These are phyloP conservation scores for Mastigias papua DNA, from an alignment of 30 jellyfish, hydroid and myxozoan genomes.

Conservation along the genomic window DNA sequence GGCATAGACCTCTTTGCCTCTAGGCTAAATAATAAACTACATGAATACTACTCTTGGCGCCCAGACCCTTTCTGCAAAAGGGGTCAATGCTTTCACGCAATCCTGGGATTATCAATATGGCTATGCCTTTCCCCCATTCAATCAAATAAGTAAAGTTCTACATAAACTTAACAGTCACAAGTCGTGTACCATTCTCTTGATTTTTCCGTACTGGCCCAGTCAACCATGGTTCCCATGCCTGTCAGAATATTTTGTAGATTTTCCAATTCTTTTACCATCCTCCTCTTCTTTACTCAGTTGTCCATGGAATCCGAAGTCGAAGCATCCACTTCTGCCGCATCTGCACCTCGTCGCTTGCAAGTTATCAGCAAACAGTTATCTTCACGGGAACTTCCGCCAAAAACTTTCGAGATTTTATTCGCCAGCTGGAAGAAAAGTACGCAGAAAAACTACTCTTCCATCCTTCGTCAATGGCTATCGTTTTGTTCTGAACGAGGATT, in stretches of 20 bases:
- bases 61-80: conserved; percentile 24
- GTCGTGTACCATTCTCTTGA: too few relatives aligned
- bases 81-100: conserved; percentile 32
- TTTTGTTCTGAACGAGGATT: conserved; percentile 2
- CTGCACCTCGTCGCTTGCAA: too few relatives aligned
- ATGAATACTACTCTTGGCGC: conserved; percentile 12
- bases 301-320: background rate
- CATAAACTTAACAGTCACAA: background rate
- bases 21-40: conserved; percentile 27
- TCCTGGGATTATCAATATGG: too few relatives aligned
- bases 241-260: background rate
- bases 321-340: conserved; percentile 36
- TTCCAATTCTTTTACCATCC: conserved; percentile 2
- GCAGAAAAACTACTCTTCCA: background rate
- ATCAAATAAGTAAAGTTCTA: conserved; percentile 18
- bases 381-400: background rate
- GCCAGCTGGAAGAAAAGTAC: conserved; percentile 21
- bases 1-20: conserved; percentile 30
- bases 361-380: conserved; percentile 27
- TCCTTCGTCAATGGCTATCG: conserved; percentile 31
- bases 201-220: too few relatives aligned
- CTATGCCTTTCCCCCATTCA: conserved; percentile 69
- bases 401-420: conserved; percentile 16
- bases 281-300: background rate
- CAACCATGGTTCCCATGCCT: too few relatives aligned